Evolutionary conservation across 2,888 invertebrate species (phyloP).

Genomic region (Noctua fimbriata): DNA sequence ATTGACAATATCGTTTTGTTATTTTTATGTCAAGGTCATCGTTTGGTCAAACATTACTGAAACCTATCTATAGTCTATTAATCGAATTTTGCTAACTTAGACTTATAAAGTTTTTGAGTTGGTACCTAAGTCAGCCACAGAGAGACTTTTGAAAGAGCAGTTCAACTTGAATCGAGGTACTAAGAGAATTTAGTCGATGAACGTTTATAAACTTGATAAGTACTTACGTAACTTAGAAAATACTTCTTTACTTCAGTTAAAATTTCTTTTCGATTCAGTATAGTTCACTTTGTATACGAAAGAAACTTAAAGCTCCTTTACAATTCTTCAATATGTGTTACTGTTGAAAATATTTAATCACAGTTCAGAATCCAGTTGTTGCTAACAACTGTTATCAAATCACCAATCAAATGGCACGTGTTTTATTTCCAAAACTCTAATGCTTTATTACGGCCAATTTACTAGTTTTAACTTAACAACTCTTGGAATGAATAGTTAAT

Average conservation of each 20-base stretch:
- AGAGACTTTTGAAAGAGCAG: constrained; percentile 30
- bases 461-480: constrained; percentile 72
- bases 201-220: constrained; percentile 46
- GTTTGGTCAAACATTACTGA: background rate
- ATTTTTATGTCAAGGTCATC: background rate
- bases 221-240: constrained; percentile 27
- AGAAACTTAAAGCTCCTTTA: background rate
- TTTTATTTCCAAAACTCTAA: constrained; percentile 65
- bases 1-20: background rate
- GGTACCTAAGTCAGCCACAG: constrained; percentile 10
- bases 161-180: constrained; percentile 26
- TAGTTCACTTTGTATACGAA: constrained; percentile 1
- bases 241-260: constrained; percentile 9
- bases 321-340: background rate
- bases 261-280: constrained; percentile 23
- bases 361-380: constrained; percentile 24
- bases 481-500: constrained; percentile 69
- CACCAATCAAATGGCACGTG: constrained; percentile 56
- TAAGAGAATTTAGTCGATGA: constrained; percentile 27
- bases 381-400: constrained; percentile 59
- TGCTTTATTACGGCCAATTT: constrained; percentile 69
- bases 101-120: constrained; percentile 21
- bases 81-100: constrained; percentile 18
- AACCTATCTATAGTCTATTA: background rate
- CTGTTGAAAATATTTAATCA: constrained; percentile 42